Evolutionary conservation across 2,113 vertebrate genomes (phyloP), one percentile per base, ranked within the genome.

Genomic region (Pomatostomus ruficeps): DNA sequence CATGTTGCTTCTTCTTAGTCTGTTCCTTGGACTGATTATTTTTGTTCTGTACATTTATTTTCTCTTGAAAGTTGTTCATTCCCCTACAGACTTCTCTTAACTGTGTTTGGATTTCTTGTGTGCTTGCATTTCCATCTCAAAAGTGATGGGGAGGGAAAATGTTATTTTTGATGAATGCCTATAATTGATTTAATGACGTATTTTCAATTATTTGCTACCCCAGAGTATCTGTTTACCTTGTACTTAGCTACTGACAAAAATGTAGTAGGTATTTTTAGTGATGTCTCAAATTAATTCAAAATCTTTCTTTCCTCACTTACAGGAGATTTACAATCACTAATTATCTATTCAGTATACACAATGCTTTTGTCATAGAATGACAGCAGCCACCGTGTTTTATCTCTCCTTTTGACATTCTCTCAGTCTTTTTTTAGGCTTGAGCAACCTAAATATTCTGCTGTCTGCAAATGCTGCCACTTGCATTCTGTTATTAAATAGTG

Each of bases 261-360:
- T 7, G 12, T 33, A 76, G 49, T 61, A 65, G 46, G 35, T 79
- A 42, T 88, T 91, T 83, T 91, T 80, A 94, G 42, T 35, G 26
- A 24, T 85, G 33, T 83, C 58, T 81, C 33, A 66, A 73, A 83
- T 79, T 12, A 90, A 72, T 90, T 93, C 49, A n/a, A 68, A 92
- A 42, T 85, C 58, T 58, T 88, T 95, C 71, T 91, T 90, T 74
- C 45, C 45, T 91, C 58, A 38, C 54, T 92, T 81, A 84, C 42
- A 85, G 61, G 36, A 91, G 42, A 33, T 91, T 73, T 91, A 76
- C 38, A 95, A n/a, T 90, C 42, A 83, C 72, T 95, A 92, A 95
- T 95, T 96, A 92, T 88, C 74, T 79, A 70, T 90, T 94, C 90
- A 70, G 42, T 77, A 55, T 92, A 83, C 79, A 93, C 59, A 77